Percentiles rank a stretch among this genome's conserved stretches.
Conservation (phyloP, 2,888 invertebrate species). For the Oligia fasciuncula region DNA sequence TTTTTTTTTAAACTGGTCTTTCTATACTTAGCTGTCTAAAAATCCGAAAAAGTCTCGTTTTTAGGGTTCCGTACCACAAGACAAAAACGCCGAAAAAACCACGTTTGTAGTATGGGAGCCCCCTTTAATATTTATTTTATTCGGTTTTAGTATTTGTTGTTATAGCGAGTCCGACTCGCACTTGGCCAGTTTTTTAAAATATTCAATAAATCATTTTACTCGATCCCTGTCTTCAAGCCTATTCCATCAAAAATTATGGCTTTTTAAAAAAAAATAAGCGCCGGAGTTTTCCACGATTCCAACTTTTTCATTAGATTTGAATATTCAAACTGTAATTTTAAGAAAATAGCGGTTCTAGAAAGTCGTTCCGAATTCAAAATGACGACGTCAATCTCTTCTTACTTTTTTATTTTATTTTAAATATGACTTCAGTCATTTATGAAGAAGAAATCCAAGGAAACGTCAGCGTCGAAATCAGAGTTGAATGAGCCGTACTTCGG, state of each 20-base stretch:
- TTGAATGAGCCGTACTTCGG: slow-evolving; percentile 83
- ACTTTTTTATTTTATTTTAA: slow-evolving; percentile 53
- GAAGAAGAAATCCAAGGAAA: slow-evolving; percentile 72
- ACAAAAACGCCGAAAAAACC: too few species aligned
- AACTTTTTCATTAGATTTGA: slow-evolving; percentile 36
- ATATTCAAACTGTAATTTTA: slow-evolving; percentile 46
- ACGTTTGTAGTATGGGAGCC: too few species aligned
- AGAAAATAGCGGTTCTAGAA: slow-evolving; percentile 41
- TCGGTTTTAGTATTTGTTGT: too few species aligned
- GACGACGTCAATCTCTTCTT: slow-evolving; percentile 48
- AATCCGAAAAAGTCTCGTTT: background rate
- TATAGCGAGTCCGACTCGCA: too few species aligned
- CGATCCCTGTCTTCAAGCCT: slow-evolving; percentile 15
- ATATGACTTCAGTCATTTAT: slow-evolving; percentile 72
- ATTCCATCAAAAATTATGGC: slow-evolving; percentile 25
- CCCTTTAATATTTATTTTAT: too few species aligned
- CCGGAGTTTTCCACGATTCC: slow-evolving; percentile 1
- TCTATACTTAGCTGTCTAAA: background rate
- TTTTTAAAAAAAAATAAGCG: slow-evolving; percentile 33
- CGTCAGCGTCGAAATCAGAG: slow-evolving; percentile 75
- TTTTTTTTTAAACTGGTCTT: background rate
- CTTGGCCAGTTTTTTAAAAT: background rate
- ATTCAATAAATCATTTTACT: slow-evolving; percentile 23
- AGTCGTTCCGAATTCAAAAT: slow-evolving; percentile 43
- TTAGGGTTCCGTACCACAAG: too few species aligned